Evolutionary conservation across 1,140 invertebrate genomes (phyloP), one percentile per base, ranked within the genome.

Genomic region (Pseudomyrmex cubaensis): DNA sequence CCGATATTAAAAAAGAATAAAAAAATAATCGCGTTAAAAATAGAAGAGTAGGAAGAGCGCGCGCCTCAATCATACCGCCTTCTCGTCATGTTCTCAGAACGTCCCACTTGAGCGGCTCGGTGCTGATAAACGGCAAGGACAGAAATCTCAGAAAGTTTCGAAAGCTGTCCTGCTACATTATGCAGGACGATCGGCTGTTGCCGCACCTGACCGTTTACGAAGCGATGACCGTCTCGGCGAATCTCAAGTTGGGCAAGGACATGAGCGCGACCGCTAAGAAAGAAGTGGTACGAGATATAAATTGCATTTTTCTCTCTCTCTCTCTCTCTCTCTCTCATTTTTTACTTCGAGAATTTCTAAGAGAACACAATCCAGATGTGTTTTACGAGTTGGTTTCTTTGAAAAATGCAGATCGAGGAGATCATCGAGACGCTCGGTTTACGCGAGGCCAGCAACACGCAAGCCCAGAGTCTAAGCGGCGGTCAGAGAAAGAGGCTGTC

Each of bases 141-240:
- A 95, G 98, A 17, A 98, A 98, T 94, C 94, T 98, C 54, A 94
- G 98, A 20, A 95, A 96, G 78, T 99, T 99, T 94, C 95, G 98
- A 10, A 99, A 99, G 93, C 96, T 98, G 93, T 98, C 98, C 0
- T 98, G 98, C 91, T 99, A 99, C 93, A 99, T 99, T 85, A 99
- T 99, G 98, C 98, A 99, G 93, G 98, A 99, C 90, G 98, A 99
- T 93, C 97, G 98, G 86, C 95, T 99, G 0, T 95, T 98, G 17
- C 97, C 97, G 0, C 97, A 98, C 92, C 95, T 99, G 9, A 98
- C 97, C 0, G 98, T 99, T 7, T 95, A 95, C 73, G 98, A 99
- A 93, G 96, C 98, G 7, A 98, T 99, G 97, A 96, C 96, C 90
- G 97, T 98, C 17, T 98, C 98, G 4, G 98, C 98, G 2, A 98